Base-by-base conservation (phyloP, 2,797 vertebrate genomes). In the Pantherophis alleghaniensis region DNA sequence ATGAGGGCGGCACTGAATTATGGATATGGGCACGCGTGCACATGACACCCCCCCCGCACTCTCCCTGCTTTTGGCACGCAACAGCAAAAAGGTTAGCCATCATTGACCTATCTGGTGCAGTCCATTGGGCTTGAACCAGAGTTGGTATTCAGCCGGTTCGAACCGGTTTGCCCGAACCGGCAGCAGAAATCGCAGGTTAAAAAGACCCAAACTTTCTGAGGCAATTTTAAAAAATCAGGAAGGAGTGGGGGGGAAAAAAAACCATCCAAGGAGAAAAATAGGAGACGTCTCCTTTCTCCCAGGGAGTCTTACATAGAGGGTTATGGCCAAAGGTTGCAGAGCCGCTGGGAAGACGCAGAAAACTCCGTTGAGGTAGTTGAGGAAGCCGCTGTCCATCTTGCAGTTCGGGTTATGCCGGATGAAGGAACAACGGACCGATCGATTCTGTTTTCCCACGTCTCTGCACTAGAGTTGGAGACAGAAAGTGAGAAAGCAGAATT, bases 391-490 rank as follows among this genome's bases (percentile, higher is more conserved):
- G 0, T 97, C 97, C 55, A 97, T 97, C 74, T 0, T 94, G 96
- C 99, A 99, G 98, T 99, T 99, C 0, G 98, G 96, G 0, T 98
- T 99, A 96, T 93, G 98, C 96, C 92, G 97, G 96, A 99, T 92
- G 88, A 99, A 99, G 6, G 60, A 47, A 93, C 99, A 99, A 95
- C 98, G 98, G 28, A 98, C 96, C 0, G 97, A 97, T 47, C 93
- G 94, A 32, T 98, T 99, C 93, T 96, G 93, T 90, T 97, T 95
- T 97, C 98, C 98, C 94, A 99, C 99, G 0, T 93, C 93, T 90
- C 98, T 97, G 93, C 99, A 99, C 99, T 99, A 95, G 0, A 0
- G 86, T 7, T 5, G 51, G 53, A 91, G 42, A 60, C 7, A 51
- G n/a, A 22, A 22, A 74, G 7, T 6, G 37, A 20, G 1, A 2